phyloP scores from a whole-genome alignment of 1,140 invertebrate species.

The Eueides isabella region DNA sequence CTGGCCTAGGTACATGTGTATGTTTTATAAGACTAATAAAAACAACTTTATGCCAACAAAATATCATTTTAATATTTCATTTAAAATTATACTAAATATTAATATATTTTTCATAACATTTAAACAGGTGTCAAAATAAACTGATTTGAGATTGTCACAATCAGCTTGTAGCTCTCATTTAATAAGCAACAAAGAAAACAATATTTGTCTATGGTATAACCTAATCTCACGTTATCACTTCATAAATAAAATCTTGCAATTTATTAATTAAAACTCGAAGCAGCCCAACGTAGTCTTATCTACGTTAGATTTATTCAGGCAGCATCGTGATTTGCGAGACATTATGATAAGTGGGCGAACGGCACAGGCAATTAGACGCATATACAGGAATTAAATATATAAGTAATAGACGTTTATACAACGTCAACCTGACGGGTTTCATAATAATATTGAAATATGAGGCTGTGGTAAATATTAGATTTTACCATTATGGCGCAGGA shows the following conservation, averaged over 20 bases:
- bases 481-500: too few species aligned
- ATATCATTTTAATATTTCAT: too few species aligned
- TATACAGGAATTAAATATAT: constrained; percentile 67
- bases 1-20: too few species aligned
- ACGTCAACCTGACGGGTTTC: constrained; percentile 22
- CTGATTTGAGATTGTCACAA: too few species aligned
- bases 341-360: constrained; percentile 76
- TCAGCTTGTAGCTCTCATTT: too few species aligned
- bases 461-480: too few species aligned
- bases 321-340: constrained; percentile 70
- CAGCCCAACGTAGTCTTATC: constrained; percentile 55
- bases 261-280: constrained; percentile 26
- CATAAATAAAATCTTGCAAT: constrained; percentile 19
- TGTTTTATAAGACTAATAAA: too few species aligned
- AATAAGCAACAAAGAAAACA: neutral
- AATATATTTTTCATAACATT: too few species aligned
- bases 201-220: neutral
- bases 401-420: constrained; percentile 47
- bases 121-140: too few species aligned
- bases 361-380: constrained; percentile 68
- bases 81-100: too few species aligned
- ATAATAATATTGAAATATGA: neutral
- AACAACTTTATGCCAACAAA: too few species aligned
- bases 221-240: neutral
- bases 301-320: constrained; percentile 62